Conservation (phyloP, 2,113 vertebrate species). For the Spea bombifrons region DNA sequence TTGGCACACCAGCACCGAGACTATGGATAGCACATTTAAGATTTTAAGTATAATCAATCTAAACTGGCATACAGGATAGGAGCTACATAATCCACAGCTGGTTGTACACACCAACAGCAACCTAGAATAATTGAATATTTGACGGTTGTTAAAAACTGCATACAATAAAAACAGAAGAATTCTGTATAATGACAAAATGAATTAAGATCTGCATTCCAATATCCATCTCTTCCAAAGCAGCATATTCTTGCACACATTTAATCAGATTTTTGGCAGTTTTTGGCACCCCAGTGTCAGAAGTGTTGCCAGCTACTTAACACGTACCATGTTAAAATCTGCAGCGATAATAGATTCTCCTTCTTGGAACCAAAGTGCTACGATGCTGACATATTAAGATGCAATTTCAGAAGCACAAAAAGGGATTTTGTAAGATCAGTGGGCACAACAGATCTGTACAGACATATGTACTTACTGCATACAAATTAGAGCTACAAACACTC, state of each 20-base stretch:
- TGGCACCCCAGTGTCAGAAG: slow-evolving; percentile 11
- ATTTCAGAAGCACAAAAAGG: background rate
- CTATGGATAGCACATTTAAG: too few relatives aligned
- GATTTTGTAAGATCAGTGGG: slow-evolving; percentile 10
- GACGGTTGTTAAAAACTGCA: too few relatives aligned
- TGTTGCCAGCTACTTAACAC: slow-evolving; percentile 34
- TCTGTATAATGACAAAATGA: background rate
- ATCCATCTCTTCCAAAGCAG: background rate
- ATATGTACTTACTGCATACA: too few relatives aligned
- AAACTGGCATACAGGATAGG: too few relatives aligned
- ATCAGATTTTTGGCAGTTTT: slow-evolving; percentile 5
- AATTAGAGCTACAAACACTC: too few relatives aligned
- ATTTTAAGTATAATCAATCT: too few relatives aligned
- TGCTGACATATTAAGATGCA: slow-evolving; percentile 10
- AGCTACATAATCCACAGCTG: too few relatives aligned
- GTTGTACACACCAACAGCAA: too few relatives aligned
- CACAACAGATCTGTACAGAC: background rate
- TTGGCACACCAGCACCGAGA: too few relatives aligned
- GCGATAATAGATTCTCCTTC: slow-evolving; percentile 38
- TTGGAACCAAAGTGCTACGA: slow-evolving; percentile 2
- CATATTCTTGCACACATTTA: background rate
- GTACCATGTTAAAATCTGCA: slow-evolving; percentile 9
- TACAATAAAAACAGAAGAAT: background rate
- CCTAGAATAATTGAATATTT: too few relatives aligned
- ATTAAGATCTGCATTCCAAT: background rate